These are phyloP conservation scores for Aix galericulata DNA, from an alignment of 2,113 vertebrate genomes.

Conservation along the genomic window DNA sequence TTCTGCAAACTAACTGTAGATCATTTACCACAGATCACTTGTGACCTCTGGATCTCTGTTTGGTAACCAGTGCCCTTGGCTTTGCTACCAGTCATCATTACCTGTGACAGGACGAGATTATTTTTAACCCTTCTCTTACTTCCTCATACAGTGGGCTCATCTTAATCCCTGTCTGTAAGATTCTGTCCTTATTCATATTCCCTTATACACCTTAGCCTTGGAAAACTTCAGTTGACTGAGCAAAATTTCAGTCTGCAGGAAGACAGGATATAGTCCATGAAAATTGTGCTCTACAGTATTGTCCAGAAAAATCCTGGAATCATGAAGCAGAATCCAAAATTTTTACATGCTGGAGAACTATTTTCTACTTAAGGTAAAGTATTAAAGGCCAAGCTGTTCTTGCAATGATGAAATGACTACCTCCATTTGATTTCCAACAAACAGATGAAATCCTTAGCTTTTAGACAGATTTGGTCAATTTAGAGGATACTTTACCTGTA, in stretches of 20 bases:
- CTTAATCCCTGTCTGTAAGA: not conserved
- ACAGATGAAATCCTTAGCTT: not conserved
- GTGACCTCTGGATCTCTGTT: not conserved
- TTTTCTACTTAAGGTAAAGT: not conserved
- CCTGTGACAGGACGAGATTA: not conserved
- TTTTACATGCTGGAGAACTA: not conserved
- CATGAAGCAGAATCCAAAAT: not conserved
- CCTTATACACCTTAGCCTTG: not conserved
- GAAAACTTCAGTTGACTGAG: not conserved
- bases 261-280: not conserved
- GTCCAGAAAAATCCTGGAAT: not conserved
- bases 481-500: constrained; percentile 82
- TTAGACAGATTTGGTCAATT: not conserved
- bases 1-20: not conserved
- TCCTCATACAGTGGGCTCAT: not conserved
- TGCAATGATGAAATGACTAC: not conserved
- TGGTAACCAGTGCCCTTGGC: not conserved
- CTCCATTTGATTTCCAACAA: not conserved
- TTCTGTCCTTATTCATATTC: not conserved
- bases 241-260: not conserved
- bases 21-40: not conserved
- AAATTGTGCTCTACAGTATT: not conserved
- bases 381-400: not conserved
- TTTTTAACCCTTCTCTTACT: not conserved
- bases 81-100: not conserved